Base-by-base conservation (phyloP, 2,888 invertebrate species). In the Hoplodrina ambigua region DNA sequence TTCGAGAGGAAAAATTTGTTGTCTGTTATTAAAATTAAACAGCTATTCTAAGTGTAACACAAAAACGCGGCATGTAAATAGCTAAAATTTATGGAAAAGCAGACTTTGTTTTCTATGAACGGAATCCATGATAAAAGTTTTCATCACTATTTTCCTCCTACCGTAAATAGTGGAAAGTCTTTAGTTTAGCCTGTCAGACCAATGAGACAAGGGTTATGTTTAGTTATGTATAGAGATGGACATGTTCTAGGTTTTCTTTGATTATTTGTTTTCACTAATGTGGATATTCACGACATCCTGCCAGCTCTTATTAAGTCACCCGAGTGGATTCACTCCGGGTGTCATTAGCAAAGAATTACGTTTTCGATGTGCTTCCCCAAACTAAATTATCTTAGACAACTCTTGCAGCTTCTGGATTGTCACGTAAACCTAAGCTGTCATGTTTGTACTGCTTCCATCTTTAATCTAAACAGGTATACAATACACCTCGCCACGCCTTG, bases 331-430 rank as follows among this genome's bases (percentile, higher is more conserved):
- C 63, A 56, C 61, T 72, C 33, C 72, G 58, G 55, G 63, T 67
- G 19, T 72, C 72, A 64, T 72, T 80, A 80, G 59, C 20, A 20
- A 62, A 61, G 54, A 50, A 76, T 58, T 81, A 78, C 72, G 81
- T 72, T 76, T 65, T 50, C 64, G 53, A 80, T 67, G 77, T 78
- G 81, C 64, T 66, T 66, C 13, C 13, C 53, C 30, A 20, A 73
- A 68, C 60, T 11, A 13, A 80, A 71, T 63, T 63, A 67, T 55
- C 49, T 62, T 41, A 30, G 30, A 11, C 7, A 15, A 60, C 25
- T 62, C 17, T 57, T 64, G 44, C 55, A 80, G 52, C 44, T 67
- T 49, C 37, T 58, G 55, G 67, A 62, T 62, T 57, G 37, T 71
- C 81, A 80, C 78, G 77, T 78, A 80, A 52, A 54, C 19, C 10